Evolutionary conservation across 2,113 vertebrate species (phyloP).

Genomic region (Pogonocichla stellata): DNA sequence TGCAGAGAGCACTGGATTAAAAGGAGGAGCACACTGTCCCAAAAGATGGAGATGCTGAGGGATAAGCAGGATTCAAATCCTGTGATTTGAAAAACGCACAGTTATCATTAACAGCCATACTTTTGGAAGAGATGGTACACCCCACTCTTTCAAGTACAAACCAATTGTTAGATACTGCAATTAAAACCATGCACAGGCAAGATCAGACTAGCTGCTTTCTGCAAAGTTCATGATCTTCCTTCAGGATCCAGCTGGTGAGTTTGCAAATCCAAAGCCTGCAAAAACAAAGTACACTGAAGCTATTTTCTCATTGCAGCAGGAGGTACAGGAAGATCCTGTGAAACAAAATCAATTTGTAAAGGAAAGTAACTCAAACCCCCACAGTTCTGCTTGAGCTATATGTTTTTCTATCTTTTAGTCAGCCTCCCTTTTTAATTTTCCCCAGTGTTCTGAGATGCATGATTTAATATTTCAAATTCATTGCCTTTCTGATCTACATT

Average conservation of each 20-base stretch:
- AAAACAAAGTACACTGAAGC: not conserved
- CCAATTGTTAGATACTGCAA: not conserved
- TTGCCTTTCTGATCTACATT: not conserved
- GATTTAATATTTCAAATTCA: not conserved
- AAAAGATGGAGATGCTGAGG: not conserved
- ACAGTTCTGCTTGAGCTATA: not conserved
- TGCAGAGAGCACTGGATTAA: not conserved
- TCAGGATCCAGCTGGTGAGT: not conserved
- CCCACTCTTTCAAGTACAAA: not conserved
- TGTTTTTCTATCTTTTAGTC: not conserved
- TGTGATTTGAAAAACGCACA: rapidly evolving
- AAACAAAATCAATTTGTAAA: not conserved
- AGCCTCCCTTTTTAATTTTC: not conserved
- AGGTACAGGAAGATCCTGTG: not conserved
- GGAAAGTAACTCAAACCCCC: not conserved
- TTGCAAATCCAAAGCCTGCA: not conserved
- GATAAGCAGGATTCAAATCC: not conserved
- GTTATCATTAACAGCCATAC: not conserved
- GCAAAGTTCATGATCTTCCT: not conserved
- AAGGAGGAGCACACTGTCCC: not conserved
- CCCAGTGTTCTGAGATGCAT: not conserved
- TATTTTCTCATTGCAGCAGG: not conserved
- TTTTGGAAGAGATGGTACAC: not conserved
- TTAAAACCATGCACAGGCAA: not conserved
- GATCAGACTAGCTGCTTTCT: not conserved